Conservation (phyloP, 2,888 invertebrate genomes). For the Lithophane socia region DNA sequence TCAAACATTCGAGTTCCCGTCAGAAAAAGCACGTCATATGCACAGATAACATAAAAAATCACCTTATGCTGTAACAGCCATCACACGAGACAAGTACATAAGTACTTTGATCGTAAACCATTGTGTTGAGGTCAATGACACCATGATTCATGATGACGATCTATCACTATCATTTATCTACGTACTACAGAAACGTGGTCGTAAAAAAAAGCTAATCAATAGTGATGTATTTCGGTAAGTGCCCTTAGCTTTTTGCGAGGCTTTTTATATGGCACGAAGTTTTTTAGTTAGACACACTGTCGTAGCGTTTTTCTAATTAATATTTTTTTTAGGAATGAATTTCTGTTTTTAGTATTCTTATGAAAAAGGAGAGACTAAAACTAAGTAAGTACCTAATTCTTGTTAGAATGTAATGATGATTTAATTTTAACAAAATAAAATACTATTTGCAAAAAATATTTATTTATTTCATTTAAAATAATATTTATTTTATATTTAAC, state of each 20-base stretch:
- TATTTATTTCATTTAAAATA: no score
- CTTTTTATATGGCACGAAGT: conserved; percentile 70
- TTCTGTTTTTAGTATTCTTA: neutral
- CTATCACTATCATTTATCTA: conserved; percentile 75
- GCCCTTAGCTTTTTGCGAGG: conserved; percentile 80
- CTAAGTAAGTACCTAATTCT: neutral
- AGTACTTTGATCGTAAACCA: conserved; percentile 55
- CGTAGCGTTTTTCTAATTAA: conserved; percentile 5
- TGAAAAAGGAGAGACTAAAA: neutral
- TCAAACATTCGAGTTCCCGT: neutral
- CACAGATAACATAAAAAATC: conserved; percentile 51
- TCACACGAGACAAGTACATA: conserved; percentile 42
- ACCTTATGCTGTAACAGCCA: conserved; percentile 38
- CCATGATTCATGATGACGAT: conserved; percentile 78
- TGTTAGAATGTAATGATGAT: neutral
- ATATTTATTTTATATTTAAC: no score
- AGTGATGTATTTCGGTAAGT: conserved; percentile 78
- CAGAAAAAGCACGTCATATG: conserved; percentile 28
- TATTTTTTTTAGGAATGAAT: neutral
- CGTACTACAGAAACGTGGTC: conserved; percentile 42
- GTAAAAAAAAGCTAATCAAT: conserved; percentile 81
- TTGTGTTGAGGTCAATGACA: conserved; percentile 64
- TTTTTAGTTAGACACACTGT: conserved; percentile 60
- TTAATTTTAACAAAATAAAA: neutral
- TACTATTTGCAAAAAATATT: neutral